phyloP scores from a whole-genome alignment of 2,113 vertebrate species.

The Apteryx owenii region DNA sequence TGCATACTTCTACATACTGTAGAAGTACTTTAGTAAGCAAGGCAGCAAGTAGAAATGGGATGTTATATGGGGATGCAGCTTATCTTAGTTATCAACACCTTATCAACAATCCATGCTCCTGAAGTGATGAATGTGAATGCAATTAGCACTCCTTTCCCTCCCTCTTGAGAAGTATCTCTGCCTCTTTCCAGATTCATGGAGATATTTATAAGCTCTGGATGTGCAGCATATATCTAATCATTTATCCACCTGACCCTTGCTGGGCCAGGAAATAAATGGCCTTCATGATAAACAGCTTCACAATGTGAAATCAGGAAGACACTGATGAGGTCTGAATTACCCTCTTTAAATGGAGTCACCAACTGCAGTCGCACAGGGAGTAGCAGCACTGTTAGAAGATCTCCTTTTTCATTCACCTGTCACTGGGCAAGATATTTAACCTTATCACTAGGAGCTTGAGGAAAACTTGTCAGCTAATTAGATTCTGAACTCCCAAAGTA shows the following conservation, averaged over 20 bases:
- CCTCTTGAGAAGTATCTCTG: background rate
- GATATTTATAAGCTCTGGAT: background rate
- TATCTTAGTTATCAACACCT: background rate
- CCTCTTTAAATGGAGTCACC: background rate
- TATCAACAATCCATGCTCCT: background rate
- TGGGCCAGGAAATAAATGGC: background rate
- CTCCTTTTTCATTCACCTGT: background rate
- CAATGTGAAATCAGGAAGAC: background rate
- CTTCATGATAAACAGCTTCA: background rate
- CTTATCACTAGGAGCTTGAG: background rate
- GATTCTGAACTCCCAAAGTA: background rate
- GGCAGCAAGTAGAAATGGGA: background rate
- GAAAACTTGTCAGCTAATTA: background rate
- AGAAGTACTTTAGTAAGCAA: background rate
- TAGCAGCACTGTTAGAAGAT: background rate
- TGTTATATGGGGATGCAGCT: background rate
- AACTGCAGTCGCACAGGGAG: background rate
- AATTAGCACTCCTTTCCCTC: background rate
- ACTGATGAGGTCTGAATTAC: background rate
- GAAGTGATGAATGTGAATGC: background rate
- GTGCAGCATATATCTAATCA: background rate
- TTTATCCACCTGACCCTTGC: background rate
- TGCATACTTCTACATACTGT: rapidly evolving
- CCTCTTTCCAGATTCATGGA: background rate
- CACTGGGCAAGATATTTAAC: background rate